Base-by-base conservation (phyloP, 2,888 invertebrate genomes). In the Campoplex capitator region DNA sequence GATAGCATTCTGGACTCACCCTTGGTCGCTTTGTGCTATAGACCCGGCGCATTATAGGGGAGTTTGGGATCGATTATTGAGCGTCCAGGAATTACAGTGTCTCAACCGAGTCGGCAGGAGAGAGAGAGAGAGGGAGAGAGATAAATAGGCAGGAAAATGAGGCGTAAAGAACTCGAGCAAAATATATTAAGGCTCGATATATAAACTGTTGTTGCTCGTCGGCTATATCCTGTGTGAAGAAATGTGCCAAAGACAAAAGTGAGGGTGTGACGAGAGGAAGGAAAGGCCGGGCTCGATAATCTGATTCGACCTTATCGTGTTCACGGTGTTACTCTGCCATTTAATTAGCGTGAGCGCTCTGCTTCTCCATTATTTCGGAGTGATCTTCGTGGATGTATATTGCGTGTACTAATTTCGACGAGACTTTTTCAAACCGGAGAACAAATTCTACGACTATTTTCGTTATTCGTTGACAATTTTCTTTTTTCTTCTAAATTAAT, bases 1-100 rank as follows among this genome's bases (percentile, higher is more conserved):
- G 80, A 45, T 48, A 56, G 51, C 79, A 48, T 77, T 74, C 82
- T 51, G 51, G 79, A 79, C 71, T 84, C 74, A 73, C 85, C 82
- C 83, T 86, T 76, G 73, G 79, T 71, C 70, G 86, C 73, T 75
- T 78, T 78, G 80, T 81, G 73, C 67, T 35, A 81, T 51, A 74
- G 77, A 70, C 75, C 73, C 77, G 35, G 76, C 79, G 77, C 77
- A 74, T 87, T 87, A 84, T 71, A 70, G 70, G 84, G 78, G 83
- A 82, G 87, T 84, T 87, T 82, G 84, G 77, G 87, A 84, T 87
- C 87, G 87, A 87, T 87, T 84, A 87, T 87, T 74, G 87, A 87
- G 75, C 87, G 81, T 78, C 84, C 82, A 84, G 84, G 84, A 84
- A 87, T 87, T 87, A 84, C 84, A 62, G 62, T 82, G 84, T 87